Base-by-base conservation (phyloP, 2,888 invertebrate species). In the Agonopterix subpropinquella region DNA sequence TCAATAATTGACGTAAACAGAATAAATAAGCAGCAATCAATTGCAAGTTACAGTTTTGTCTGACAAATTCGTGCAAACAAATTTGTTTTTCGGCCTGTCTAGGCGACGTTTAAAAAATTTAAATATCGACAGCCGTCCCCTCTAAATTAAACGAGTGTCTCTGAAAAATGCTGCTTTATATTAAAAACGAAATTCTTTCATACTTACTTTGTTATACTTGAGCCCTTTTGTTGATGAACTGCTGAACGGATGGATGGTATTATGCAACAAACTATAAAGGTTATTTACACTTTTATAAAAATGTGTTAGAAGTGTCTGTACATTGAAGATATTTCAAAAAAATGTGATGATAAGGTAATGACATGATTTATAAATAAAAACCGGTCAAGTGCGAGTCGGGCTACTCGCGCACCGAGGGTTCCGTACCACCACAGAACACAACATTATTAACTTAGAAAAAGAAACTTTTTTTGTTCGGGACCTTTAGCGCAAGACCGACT, bases 51-150 rank as follows among this genome's bases (percentile, higher is more conserved):
- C 57, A 68, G 58, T 71, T 64, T 65, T 61, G 64, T 61, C 62
- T 73, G 73, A 76, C 76, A 70, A 81, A 77, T 80, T 81, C 75
- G 73, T 75, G 61, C 72, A 72, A 77, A 80, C 79, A 80, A 83
- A 80, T 82, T 81, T 73, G 66, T 75, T 73, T 65, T 58, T 59
- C 60, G 65, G 67, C 65, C 70, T 70, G 74, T 75, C 77, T 77
- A 72, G 70, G 73, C 70, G 73, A 74, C 75, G 76, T 71, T 86
- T 80, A 80, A 83, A 85, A 28, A 84, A 83, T 83, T 84, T 83
- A 81, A 85, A 85, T 84, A 84, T 82, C 77, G 81, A 76, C 81
- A 81, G 65, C 63, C 68, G 67, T 70, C 79, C 82, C 83, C 76
- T 73, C 70, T 68, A 79, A 80, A 83, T 84, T 75, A 82, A 85